Conservation (phyloP, 2,113 vertebrate genomes). For the Trogon melanurus region DNA sequence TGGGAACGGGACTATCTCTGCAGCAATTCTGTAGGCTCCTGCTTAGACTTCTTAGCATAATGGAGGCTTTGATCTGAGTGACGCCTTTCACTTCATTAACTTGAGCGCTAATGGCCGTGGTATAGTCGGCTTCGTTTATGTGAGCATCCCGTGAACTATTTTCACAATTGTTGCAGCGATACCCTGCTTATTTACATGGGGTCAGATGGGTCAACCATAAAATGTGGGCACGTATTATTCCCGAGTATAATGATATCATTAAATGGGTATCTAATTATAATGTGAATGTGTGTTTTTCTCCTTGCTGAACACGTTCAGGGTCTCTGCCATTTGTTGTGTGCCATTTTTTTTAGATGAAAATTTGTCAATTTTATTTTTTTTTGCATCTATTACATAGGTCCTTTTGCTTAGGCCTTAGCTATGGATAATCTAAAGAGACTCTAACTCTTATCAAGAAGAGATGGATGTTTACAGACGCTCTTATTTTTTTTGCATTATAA, state of each 20-base stretch:
- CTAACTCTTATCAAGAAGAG: background rate
- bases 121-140: background rate
- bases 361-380: background rate
- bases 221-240: background rate
- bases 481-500: background rate
- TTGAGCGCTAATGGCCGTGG: background rate
- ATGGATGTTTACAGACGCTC: background rate
- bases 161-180: background rate
- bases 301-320: background rate
- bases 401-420: background rate
- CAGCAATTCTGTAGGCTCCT: background rate
- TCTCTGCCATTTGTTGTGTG: background rate
- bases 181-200: background rate
- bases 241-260: background rate
- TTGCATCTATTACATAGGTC: background rate
- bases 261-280: background rate
- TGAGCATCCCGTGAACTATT: background rate
- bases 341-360: background rate
- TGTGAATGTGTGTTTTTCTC: background rate
- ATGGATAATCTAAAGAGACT: background rate
- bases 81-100: constrained; percentile 20
- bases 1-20: background rate
- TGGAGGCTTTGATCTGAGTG: background rate
- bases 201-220: background rate
- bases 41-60: background rate